Conservation (phyloP, 2,888 invertebrate genomes). For the Actias luna region DNA sequence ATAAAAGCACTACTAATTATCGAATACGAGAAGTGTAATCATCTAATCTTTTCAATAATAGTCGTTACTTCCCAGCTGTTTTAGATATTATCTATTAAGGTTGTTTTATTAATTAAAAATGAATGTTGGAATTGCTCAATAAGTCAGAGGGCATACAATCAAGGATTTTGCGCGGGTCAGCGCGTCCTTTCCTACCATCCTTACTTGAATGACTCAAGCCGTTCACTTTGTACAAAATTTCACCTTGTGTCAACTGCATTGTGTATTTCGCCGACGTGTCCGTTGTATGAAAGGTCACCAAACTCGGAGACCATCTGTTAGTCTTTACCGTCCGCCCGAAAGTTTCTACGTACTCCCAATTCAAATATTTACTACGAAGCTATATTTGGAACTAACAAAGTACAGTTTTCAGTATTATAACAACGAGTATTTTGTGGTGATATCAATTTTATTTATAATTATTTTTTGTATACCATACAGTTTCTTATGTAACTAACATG, state of each 20-base stretch:
- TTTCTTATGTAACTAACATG: too few relatives aligned
- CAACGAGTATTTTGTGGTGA: background rate
- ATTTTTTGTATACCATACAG: slow-evolving; percentile 29
- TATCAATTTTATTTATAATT: background rate
- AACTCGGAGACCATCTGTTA: slow-evolving; percentile 33
- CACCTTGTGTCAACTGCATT: slow-evolving; percentile 67
- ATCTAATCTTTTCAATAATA: slow-evolving; percentile 7
- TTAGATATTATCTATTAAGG: slow-evolving; percentile 26
- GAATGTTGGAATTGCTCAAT: slow-evolving; percentile 43
- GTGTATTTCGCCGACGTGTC: slow-evolving; percentile 55
- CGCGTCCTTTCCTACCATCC: slow-evolving; percentile 58
- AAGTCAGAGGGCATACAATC: slow-evolving; percentile 48
- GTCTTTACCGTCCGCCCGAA: slow-evolving; percentile 13
- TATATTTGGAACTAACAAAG: background rate
- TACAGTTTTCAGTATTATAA: background rate
- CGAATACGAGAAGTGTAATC: background rate
- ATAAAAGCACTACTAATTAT: background rate
- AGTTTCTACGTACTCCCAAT: background rate
- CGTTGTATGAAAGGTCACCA: slow-evolving; percentile 50
- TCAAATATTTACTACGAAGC: slow-evolving; percentile 4
- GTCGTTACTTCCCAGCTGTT: slow-evolving; percentile 5
- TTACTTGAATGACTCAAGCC: slow-evolving; percentile 55
- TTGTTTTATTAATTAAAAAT: slow-evolving; percentile 35
- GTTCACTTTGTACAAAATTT: slow-evolving; percentile 69
- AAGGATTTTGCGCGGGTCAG: slow-evolving; percentile 54